phyloP scores from a whole-genome alignment of 2,888 invertebrate genomes.

The Drosophila fungiperda region DNA sequence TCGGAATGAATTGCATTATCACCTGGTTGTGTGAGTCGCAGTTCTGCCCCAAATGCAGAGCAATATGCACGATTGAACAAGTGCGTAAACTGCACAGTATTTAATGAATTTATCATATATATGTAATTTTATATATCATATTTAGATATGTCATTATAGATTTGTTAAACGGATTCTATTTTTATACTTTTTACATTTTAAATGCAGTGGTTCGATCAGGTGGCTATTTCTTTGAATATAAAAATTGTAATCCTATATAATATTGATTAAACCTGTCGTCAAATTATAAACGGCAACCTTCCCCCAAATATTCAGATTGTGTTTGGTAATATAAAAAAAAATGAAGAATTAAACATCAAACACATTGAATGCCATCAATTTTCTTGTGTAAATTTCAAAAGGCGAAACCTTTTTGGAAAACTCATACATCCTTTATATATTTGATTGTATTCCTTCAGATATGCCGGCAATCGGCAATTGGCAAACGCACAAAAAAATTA shows the following conservation, averaged over 20 bases:
- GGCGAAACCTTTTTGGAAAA: conserved; percentile 1
- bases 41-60: background rate
- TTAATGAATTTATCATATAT: background rate
- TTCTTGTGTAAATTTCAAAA: conserved; percentile 12
- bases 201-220: too few relatives aligned
- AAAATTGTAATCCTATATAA: background rate
- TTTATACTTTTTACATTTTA: too few relatives aligned
- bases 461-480: background rate
- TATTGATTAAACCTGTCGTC: background rate
- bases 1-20: background rate
- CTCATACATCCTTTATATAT: conserved; percentile 16
- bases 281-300: background rate
- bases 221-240: background rate
- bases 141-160: background rate
- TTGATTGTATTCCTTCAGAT: conserved; percentile 11
- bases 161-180: background rate
- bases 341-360: conserved; percentile 15
- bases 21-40: accelerated
- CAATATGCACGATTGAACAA: accelerated
- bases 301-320: conserved; percentile 14
- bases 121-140: background rate
- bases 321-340: background rate
- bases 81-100: background rate
- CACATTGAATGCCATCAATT: conserved; percentile 29
- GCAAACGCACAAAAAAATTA: conserved; percentile 54